Conservation (phyloP, 2,113 vertebrate genomes). For the Ciconia maguari region DNA sequence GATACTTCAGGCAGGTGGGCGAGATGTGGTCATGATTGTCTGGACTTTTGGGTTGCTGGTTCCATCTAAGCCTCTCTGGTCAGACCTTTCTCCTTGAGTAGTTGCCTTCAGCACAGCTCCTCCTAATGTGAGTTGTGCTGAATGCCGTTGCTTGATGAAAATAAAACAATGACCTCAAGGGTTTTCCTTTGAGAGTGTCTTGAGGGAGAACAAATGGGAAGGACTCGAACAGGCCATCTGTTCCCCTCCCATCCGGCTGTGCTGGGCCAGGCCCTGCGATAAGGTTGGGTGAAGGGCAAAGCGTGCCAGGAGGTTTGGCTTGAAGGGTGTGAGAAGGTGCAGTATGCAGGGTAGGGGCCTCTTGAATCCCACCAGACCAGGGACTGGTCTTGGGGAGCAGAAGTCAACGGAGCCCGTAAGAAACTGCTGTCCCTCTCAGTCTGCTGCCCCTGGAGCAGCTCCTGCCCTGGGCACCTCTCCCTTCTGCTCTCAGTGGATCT, state of each 20-base stretch:
- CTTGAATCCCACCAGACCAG: background rate
- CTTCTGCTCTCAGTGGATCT: background rate
- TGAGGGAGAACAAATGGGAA: constrained; percentile 12
- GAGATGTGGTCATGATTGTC: background rate
- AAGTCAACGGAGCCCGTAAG: background rate
- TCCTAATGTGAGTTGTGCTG: rapidly evolving
- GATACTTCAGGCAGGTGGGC: background rate
- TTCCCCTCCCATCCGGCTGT: constrained; percentile 33
- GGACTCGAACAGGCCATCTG: background rate
- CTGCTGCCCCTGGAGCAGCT: background rate
- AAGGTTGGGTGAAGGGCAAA: background rate
- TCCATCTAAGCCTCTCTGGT: background rate
- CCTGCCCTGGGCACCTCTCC: background rate
- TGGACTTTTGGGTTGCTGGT: background rate
- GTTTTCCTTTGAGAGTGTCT: constrained; percentile 22
- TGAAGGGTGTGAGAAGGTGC: background rate
- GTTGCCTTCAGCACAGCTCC: background rate
- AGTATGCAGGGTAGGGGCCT: background rate
- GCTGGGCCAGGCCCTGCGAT: background rate
- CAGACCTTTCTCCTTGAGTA: background rate
- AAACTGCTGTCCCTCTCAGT: background rate
- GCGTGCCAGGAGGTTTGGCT: background rate
- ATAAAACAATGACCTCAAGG: constrained; percentile 4
- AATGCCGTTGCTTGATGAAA: background rate
- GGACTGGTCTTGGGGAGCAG: background rate